Percentiles rank a stretch among this genome's conserved stretches.
Evolutionary conservation across 2,888 invertebrate species (phyloP).

Genomic region (Rotaria sp.): DNA sequence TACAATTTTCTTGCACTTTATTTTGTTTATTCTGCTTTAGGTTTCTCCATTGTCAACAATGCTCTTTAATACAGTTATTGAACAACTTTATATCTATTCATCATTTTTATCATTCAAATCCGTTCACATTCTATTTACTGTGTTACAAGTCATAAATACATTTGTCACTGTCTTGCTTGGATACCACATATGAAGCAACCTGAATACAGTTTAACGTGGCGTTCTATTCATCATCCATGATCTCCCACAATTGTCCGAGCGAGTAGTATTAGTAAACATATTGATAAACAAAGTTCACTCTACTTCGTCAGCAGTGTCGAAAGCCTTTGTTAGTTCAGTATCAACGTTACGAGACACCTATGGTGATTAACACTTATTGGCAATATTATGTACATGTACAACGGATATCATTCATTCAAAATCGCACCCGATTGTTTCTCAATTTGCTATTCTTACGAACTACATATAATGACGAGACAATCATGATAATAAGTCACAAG

Average conservation of each 20-base stretch:
- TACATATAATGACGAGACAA: constrained; percentile 29
- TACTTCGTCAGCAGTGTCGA: too few species aligned
- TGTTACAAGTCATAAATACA: constrained; percentile 30
- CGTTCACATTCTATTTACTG: constrained; percentile 35
- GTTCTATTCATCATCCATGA: neutral
- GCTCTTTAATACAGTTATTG: constrained; percentile 33
- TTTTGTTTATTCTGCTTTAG: neutral
- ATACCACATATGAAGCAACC: constrained; percentile 36
- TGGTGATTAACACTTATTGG: too few species aligned
- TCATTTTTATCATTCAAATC: constrained; percentile 34
- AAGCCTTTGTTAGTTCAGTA: too few species aligned
- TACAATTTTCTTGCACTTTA: too few species aligned
- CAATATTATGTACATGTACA: too few species aligned
- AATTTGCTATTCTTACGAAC: constrained; percentile 30
- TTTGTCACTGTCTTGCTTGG: neutral
- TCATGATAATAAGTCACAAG: constrained; percentile 16
- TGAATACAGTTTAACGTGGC: neutral
- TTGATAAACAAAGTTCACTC: too few species aligned
- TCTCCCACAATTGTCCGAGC: neutral
- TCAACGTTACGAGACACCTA: too few species aligned
- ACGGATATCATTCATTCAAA: constrained; percentile 21
- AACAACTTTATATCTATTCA: constrained; percentile 34
- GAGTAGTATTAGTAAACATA: neutral
- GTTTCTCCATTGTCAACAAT: neutral
- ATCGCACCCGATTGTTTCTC: constrained; percentile 1